Conservation (phyloP, 2,888 invertebrate species). For the Parnassius mnemosyne region DNA sequence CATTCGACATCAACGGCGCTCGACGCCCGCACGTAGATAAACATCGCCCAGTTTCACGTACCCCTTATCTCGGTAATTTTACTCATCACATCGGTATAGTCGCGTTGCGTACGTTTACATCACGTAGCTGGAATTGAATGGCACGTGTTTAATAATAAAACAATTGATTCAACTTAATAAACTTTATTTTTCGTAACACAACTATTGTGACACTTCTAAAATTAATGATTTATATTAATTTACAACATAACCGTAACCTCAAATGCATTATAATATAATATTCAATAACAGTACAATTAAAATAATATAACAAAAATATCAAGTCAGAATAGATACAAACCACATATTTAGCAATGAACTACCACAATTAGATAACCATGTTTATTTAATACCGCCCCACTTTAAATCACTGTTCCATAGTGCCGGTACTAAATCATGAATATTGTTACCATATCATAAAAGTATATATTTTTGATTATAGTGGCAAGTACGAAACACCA, state of each 20-base stretch:
- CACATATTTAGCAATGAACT: too few relatives aligned
- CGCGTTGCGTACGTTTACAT: slow-evolving; percentile 14
- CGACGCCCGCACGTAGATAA: slow-evolving; percentile 37
- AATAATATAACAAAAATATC: too few relatives aligned
- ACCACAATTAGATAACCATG: too few relatives aligned
- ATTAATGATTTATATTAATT: slow-evolving; percentile 56
- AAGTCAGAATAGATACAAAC: too few relatives aligned
- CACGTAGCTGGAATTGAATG: slow-evolving; percentile 19
- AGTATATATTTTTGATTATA: not conserved
- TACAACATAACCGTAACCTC: slow-evolving; percentile 32
- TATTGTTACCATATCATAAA: too few relatives aligned
- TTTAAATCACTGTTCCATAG: too few relatives aligned
- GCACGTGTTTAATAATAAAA: slow-evolving; percentile 49
- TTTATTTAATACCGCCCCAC: too few relatives aligned
- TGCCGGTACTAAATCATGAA: too few relatives aligned
- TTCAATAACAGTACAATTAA: not conserved
- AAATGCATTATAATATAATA: slow-evolving; percentile 40
- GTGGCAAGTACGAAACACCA: slow-evolving; percentile 10
- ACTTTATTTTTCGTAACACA: slow-evolving; percentile 57
- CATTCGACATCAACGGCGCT: slow-evolving; percentile 57
- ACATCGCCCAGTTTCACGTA: slow-evolving; percentile 34
- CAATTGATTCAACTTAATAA: slow-evolving; percentile 52
- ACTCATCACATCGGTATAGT: slow-evolving; percentile 15
- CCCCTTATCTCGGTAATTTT: slow-evolving; percentile 49
- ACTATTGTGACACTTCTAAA: slow-evolving; percentile 50